Base-by-base conservation (phyloP, 2,888 invertebrate species). In the Synergus umbraculus region DNA sequence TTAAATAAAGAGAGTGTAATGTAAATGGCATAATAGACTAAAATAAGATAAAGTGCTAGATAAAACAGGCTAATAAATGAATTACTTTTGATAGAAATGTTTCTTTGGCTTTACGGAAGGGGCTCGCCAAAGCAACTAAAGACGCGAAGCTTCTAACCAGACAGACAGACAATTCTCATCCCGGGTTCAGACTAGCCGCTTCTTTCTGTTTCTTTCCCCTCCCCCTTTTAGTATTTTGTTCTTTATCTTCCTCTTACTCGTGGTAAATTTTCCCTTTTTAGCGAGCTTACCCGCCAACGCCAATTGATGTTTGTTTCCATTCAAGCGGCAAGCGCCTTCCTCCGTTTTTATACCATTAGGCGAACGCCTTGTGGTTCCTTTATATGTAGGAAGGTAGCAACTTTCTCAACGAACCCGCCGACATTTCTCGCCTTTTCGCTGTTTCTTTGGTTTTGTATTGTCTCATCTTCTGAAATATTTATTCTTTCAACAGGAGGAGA, bases 271-370 rank as follows among this genome's bases (percentile, higher is more conserved):
- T 67, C 60, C 41, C 37, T 43, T 60, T 73, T 73, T n/a, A 69
- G 73, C 76, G 18, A 63, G 67, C 77, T 78, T 64, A 78, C 77
- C 78, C 79, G 79, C 83, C 83, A 83, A 79, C 85, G 84, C 86
- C 86, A 87, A 87, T 87, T 84, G 87, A 87, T 87, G 87, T 86
- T 88, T 86, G 84, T 84, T 78, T 86, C 83, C 83, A 82, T 83
- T 86, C 85, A 79, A 84, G 82, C 85, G 83, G 84, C 81, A 81
- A 83, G 79, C 84, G 67, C 80, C 81, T 79, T 82, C 84, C 83
- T 87, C 79, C 84, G 85, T 87, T 87, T 87, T 87, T 87, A 82
- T 84, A 78, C 84, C 84, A 84, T 86, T 87, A 82, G 82, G 81
- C 83, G 82, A 86, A 85, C 82, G 83, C 81, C 83, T 83, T 77